Percentiles rank a stretch among this genome's conserved stretches.
These are phyloP conservation scores for Heliconius congener DNA, from an alignment of 1,140 invertebrate genomes.

Conservation along the genomic window DNA sequence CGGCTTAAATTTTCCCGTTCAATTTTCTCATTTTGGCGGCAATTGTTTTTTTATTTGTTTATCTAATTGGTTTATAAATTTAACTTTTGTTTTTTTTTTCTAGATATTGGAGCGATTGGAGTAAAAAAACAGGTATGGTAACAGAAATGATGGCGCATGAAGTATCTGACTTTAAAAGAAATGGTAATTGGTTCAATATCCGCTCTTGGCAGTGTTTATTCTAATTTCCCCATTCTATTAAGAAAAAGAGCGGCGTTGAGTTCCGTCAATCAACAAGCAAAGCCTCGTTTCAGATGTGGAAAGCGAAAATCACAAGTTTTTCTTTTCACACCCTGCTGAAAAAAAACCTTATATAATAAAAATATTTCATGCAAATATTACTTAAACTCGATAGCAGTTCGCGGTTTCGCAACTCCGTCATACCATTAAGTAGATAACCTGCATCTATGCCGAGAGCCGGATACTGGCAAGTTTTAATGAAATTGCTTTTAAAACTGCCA, in stretches of 20 bases:
- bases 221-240: no score
- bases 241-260: no score
- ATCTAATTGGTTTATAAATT: background rate
- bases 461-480: constrained; percentile 21
- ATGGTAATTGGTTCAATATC: no score
- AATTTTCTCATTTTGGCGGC: background rate
- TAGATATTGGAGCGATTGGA: background rate
- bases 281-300: no score
- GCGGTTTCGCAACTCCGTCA: constrained; percentile 14
- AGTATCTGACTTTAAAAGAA: no score
- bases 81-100: background rate
- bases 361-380: background rate
- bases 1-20: background rate
- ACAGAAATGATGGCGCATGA: background rate
- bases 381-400: background rate
- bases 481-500: constrained; percentile 1
- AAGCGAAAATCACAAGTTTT: no score
- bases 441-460: background rate
- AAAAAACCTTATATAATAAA: no score
- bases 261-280: no score
- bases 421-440: constrained; percentile 20
- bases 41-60: constrained; percentile 6
- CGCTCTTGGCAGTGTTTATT: no score
- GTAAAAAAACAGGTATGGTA: background rate
- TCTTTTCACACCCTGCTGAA: no score